Percentiles rank a stretch among this genome's conserved stretches.
Conservation (phyloP, 1,140 invertebrate species). For the Luehdorfia chinensis region DNA sequence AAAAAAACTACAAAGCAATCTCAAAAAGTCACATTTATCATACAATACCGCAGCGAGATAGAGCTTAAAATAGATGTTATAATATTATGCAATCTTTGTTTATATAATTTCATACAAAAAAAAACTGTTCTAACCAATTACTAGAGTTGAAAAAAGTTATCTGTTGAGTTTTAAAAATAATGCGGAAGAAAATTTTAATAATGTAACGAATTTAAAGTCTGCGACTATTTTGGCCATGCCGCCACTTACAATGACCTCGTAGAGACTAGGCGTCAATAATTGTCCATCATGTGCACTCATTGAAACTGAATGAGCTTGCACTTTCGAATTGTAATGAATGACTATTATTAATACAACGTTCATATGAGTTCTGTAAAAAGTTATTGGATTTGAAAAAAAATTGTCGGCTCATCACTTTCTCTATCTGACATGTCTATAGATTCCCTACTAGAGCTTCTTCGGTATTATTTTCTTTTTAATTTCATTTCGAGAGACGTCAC, state of each 20-base stretch:
- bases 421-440: constrained; percentile 22
- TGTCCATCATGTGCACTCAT: neutral
- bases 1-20: too few relatives aligned
- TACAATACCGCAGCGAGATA: too few relatives aligned
- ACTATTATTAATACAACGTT: too few relatives aligned
- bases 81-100: too few relatives aligned
- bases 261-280: neutral
- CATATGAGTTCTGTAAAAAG: too few relatives aligned
- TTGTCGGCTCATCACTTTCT: constrained; percentile 33
- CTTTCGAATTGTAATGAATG: constrained; percentile 36
- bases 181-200: neutral
- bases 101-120: too few relatives aligned
- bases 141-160: too few relatives aligned
- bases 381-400: too few relatives aligned
- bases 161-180: too few relatives aligned
- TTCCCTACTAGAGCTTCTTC: constrained; percentile 27
- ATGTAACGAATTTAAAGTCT: neutral
- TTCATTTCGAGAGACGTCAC: constrained; percentile 53
- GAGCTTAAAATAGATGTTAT: too few relatives aligned
- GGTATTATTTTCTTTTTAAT: constrained; percentile 42
- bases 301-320: constrained; percentile 24
- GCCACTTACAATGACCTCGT: neutral
- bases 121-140: too few relatives aligned
- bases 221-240: neutral
- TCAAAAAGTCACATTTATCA: too few relatives aligned